Evolutionary conservation across 2,888 invertebrate species (phyloP).

Genomic region (Drosophila nr. perissopoda): DNA sequence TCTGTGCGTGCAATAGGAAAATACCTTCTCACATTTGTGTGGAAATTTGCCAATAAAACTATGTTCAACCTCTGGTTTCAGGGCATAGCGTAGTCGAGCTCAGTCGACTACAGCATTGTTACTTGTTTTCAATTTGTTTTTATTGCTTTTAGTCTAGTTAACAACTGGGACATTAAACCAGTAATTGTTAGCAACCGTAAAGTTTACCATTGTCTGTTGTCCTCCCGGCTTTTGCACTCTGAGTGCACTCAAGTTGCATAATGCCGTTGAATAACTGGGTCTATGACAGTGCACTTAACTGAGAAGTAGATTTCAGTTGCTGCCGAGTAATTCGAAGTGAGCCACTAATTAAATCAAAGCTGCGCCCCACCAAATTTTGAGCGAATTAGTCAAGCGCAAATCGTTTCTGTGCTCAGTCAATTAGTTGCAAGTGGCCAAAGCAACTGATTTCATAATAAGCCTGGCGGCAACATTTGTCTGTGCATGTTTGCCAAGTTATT

Average conservation of each 20-base stretch:
- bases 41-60: no score
- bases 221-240: not conserved
- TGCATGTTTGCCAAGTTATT: not conserved
- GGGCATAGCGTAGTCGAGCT: no score
- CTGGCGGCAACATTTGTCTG: constrained; percentile 6
- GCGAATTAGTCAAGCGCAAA: constrained; percentile 20
- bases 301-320: not conserved
- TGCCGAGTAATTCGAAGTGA: constrained; percentile 20
- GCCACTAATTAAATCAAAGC: constrained; percentile 60
- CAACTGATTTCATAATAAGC: constrained; percentile 22
- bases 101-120: no score
- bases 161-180: constrained; percentile 37
- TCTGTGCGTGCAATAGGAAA: no score
- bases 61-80: no score
- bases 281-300: not conserved
- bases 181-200: constrained; percentile 17
- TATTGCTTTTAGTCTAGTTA: constrained; percentile 22
- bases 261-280: constrained; percentile 7
- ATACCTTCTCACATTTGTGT: no score
- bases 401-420: not conserved
- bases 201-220: constrained; percentile 11
- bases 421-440: constrained; percentile 12
- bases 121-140: constrained; percentile 4
- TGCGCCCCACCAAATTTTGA: constrained; percentile 23
- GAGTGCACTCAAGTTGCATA: constrained; percentile 27